These are phyloP conservation scores for Drosophila merina DNA, from an alignment of 2,888 invertebrate genomes.

Conservation along the genomic window DNA sequence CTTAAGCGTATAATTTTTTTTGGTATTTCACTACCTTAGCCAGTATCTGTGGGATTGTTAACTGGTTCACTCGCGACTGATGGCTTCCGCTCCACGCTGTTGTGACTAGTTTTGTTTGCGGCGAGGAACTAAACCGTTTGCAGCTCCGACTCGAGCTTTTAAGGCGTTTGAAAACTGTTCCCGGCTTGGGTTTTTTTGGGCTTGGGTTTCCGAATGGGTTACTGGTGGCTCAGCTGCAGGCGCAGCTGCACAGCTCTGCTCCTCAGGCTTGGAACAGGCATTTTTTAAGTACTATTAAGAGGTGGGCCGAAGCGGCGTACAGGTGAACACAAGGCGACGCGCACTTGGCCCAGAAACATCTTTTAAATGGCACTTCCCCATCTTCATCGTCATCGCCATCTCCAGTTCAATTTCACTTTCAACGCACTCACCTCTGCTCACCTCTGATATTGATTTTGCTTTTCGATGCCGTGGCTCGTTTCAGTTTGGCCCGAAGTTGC, in stretches of 20 bases:
- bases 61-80: slow-evolving; percentile 46
- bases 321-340: slow-evolving; percentile 18
- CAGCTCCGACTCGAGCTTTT: slow-evolving; percentile 74
- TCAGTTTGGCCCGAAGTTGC: slow-evolving; percentile 18
- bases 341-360: slow-evolving; percentile 70
- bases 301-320: slow-evolving; percentile 7
- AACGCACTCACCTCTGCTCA: slow-evolving; percentile 46
- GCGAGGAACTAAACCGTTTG: slow-evolving; percentile 82
- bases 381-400: slow-evolving; percentile 33
- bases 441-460: slow-evolving; percentile 62
- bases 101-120: slow-evolving; percentile 82
- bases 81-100: slow-evolving; percentile 60
- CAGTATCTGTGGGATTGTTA: slow-evolving; percentile 9
- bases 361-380: slow-evolving; percentile 60
- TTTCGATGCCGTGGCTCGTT: slow-evolving; percentile 41
- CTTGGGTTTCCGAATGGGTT: slow-evolving; percentile 12
- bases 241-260: slow-evolving; percentile 52
- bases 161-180: slow-evolving; percentile 58
- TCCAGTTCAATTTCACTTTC: slow-evolving; percentile 68
- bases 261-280: slow-evolving; percentile 6
- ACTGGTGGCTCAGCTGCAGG: slow-evolving; percentile 43
- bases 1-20: not conserved
- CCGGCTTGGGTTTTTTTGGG: slow-evolving; percentile 11
- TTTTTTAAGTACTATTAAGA: slow-evolving; percentile 40
- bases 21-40: slow-evolving; percentile 19